Conservation (phyloP, 1,140 invertebrate species). For the Bilobella aurantiaca region DNA sequence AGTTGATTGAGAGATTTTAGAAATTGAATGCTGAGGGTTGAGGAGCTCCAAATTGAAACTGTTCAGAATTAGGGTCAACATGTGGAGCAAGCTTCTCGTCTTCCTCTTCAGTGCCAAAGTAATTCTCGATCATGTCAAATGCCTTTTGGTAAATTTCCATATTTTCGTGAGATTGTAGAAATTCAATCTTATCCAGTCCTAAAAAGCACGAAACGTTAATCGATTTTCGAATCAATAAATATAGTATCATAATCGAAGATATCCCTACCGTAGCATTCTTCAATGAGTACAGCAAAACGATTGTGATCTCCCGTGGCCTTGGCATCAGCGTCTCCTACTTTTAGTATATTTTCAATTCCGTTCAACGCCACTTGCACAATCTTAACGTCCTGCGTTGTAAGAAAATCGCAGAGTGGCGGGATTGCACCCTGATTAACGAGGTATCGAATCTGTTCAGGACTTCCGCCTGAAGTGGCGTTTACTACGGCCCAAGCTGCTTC, state of each 20-base stretch:
- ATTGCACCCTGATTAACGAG: slow-evolving; percentile 61
- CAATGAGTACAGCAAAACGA: slow-evolving; percentile 80
- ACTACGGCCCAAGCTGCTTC: slow-evolving; percentile 98
- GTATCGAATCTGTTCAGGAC: slow-evolving; percentile 80
- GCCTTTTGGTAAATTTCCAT: slow-evolving; percentile 92
- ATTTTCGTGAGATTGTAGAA: slow-evolving; percentile 91
- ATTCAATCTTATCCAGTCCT: slow-evolving; percentile 96
- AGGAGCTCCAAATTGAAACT: slow-evolving; percentile 45
- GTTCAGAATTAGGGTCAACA: slow-evolving; percentile 62
- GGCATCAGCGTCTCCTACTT: slow-evolving; percentile 75
- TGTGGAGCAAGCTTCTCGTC: slow-evolving; percentile 61
- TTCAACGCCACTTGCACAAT: slow-evolving; percentile 97
- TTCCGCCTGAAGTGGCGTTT: slow-evolving; percentile 91
- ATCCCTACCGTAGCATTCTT: slow-evolving; percentile 85
- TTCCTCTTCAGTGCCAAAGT: slow-evolving; percentile 84
- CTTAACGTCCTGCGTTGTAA: slow-evolving; percentile 87
- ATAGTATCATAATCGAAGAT: neutral
- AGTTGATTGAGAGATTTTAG: slow-evolving; percentile 15
- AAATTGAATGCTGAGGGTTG: slow-evolving; percentile 29
- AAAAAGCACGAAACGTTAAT: slow-evolving; percentile 14
- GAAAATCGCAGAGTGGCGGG: slow-evolving; percentile 83
- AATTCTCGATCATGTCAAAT: slow-evolving; percentile 91
- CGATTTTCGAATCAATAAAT: neutral
- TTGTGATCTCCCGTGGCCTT: slow-evolving; percentile 60
- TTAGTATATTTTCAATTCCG: slow-evolving; percentile 90